Base-by-base conservation (phyloP, 2,888 invertebrate species). In the Ypsolopha scabrella region DNA sequence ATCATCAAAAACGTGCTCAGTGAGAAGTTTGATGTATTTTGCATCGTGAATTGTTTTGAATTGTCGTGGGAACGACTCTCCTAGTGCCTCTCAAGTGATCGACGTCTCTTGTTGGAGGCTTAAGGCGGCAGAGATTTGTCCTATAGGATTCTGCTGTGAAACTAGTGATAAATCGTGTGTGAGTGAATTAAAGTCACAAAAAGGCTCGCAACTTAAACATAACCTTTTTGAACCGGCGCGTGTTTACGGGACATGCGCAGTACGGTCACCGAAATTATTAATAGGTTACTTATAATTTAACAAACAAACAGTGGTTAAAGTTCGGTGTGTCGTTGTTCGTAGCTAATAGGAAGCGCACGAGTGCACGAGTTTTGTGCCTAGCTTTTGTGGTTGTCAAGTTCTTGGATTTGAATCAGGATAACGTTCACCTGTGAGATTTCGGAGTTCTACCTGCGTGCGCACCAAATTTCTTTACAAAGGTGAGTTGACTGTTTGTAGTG, bases 381-480 rank as follows among this genome's bases (percentile, higher is more conserved):
- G 59, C 53, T 55, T 43, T 6, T 46, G 24, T 8, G 34, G 48
- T 52, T 13, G 37, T 44, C 41, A 56, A 51, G 54, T 66, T 71
- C 70, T 63, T 60, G 72, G 70, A 69, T 78, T 77, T 69, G 55
- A 63, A 67, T 70, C 61, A 69, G 68, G 68, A 65, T 72, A 79
- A 75, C 76, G 76, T 77, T 77, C 82, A 82, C 85, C 83, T 83
- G 82, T 85, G 77, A 82, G 77, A 83, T 78, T 81, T 74, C 67
- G 73, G 74, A 74, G 75, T 75, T 75, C 70, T 72, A 77, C 73
- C 81, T 86, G 85, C 85, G 85, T 86, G 85, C 85, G 85, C 85
- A 86, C 68, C 63, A 67, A 64, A 74, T 64, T 73, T 79, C 72
- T 75, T 70, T 71, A 71, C 65, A 74, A 77, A 86, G 86, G 86